Evolutionary conservation across 2,797 vertebrate species (phyloP).

Genomic region (Malurus leucopterus): DNA sequence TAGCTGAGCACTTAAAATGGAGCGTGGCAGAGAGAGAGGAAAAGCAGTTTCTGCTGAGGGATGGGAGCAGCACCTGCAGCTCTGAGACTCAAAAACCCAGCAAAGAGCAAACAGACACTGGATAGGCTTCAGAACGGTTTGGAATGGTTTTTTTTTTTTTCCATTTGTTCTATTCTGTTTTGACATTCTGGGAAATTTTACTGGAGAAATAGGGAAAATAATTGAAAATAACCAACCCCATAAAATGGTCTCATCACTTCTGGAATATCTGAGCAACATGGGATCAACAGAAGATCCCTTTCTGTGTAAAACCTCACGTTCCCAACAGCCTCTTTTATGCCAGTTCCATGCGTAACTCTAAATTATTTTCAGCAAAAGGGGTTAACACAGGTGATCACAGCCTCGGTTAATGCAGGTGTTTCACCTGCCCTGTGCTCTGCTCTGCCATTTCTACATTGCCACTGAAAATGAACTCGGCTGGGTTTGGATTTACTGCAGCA

Average conservation of each 20-base stretch:
- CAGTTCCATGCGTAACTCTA: no score
- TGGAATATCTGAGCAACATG: background rate
- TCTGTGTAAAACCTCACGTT: background rate
- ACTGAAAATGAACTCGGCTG: rapidly evolving
- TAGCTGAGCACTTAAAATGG: background rate
- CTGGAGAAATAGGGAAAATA: background rate
- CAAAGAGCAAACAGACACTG: background rate
- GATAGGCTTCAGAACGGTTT: background rate
- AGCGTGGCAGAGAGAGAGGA: background rate
- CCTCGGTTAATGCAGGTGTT: background rate
- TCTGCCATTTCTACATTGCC: background rate
- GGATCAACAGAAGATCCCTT: background rate
- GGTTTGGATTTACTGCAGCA: background rate
- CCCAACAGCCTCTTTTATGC: no score
- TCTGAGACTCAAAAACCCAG: background rate
- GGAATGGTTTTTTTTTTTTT: background rate
- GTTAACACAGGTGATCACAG: no score
- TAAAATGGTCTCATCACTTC: background rate
- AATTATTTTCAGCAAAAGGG: no score
- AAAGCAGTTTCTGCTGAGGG: background rate
- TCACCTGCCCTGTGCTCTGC: background rate
- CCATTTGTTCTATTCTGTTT: background rate
- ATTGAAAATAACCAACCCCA: background rate
- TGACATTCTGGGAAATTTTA: background rate
- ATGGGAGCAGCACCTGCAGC: background rate